Evolutionary conservation across 2,113 vertebrate species (phyloP).

Genomic region (Chamaea fasciata): DNA sequence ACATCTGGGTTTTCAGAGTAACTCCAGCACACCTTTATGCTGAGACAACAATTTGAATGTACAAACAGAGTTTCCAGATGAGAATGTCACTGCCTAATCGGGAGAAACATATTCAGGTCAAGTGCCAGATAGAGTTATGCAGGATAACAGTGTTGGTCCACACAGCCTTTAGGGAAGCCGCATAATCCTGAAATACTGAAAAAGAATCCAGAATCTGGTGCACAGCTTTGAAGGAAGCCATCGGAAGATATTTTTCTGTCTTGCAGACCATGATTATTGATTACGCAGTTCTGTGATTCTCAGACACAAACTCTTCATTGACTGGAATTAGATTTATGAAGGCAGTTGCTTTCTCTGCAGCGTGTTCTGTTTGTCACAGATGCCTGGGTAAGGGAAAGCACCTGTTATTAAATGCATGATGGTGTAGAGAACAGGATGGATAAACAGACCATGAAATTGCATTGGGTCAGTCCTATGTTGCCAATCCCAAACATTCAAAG

Average conservation of each 20-base stretch:
- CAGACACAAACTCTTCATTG: background rate
- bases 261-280: background rate
- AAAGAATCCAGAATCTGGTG: background rate
- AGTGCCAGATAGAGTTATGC: slow-evolving; percentile 65
- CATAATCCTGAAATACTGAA: background rate
- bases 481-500: background rate
- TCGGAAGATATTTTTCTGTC: background rate
- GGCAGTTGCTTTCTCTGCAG: background rate
- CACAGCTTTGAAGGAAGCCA: slow-evolving; percentile 1
- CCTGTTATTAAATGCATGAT: background rate
- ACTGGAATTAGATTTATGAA: background rate
- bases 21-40: slow-evolving; percentile 20
- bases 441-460: background rate
- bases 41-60: slow-evolving; percentile 18
- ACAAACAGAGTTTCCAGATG: slow-evolving; percentile 45
- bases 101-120: slow-evolving; percentile 74
- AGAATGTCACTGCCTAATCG: slow-evolving; percentile 71
- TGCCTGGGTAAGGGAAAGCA: background rate
- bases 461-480: background rate
- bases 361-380: background rate
- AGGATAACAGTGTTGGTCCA: slow-evolving; percentile 1
- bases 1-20: slow-evolving; percentile 7
- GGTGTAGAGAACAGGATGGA: background rate
- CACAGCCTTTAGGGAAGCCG: slow-evolving; percentile 52
- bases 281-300: background rate